Base-by-base conservation (phyloP, 1,140 invertebrate species). In the Panulirus ornatus region DNA sequence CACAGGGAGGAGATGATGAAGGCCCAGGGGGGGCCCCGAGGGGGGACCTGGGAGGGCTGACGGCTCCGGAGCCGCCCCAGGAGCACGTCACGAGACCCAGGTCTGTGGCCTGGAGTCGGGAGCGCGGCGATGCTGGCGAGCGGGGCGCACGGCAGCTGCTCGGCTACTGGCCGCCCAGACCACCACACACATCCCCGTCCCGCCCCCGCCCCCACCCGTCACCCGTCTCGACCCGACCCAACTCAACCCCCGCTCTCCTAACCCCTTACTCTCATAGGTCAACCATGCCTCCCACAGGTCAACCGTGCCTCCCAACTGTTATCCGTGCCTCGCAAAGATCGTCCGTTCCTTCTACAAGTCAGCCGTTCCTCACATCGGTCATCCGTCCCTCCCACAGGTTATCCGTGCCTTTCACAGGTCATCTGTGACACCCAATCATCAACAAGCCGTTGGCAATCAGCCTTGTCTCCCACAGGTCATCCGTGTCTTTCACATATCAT, bases 71-170 rank as follows among this genome's bases (percentile, higher is more conserved):
- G 54, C 51, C 58, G 81, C 81, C 51, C 30, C 58, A 66, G 81
- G n/a, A 83, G 81, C 58, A 83, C 27, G 81, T 83, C 81, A 83
- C 70, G 40, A 34, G 51, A 40, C 81, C 81, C 81, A 66, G 42
- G 51, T 83, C 73, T 38, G 73, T 34, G 76, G 36, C n/a, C 76
- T 51, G 58, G 27, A 38, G 63, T 30, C 16, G 58, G 40, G 82
- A 71, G 63, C 63, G 40, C 58, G 82, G 82, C 63, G 66, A 40
- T 84, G 63, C 36, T 84, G 58, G 58, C 42, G 82, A 71, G 82
- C 82, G 63, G 66, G 58, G 42, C 38, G 38, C 58, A 84, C 82
- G 58, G 63, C 63, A 44, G 63, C 63, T 70, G 58, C 58, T 84
- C 63, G 58, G 58, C 63, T 44, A 70, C 63, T 70, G 82, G 82